Base-by-base conservation (phyloP, 2,888 invertebrate genomes). In the Acronicta alni region DNA sequence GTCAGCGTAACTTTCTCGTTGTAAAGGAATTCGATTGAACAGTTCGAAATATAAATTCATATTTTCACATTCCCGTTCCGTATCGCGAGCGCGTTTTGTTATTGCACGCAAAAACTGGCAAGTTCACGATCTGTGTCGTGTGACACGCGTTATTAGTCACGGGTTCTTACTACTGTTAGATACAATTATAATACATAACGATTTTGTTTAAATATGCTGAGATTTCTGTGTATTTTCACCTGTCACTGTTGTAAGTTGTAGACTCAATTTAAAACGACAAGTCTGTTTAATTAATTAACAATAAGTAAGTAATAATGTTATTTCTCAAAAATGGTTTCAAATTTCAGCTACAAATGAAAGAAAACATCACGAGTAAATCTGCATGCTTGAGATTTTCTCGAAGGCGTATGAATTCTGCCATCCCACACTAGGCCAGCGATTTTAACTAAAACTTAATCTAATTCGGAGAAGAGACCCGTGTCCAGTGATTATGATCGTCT, bases 101-200 rank as follows among this genome's bases (percentile, higher is more conserved):
- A 52, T 43, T 35, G 62, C 78, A 75, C 75, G 76, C 76, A 45
- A 70, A 56, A 67, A 41, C 58, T 56, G 47, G 64, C 71, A 79
- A 82, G 83, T 84, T 84, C 82, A 83, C 67, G 75, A 77, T 72
- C 77, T 71, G 61, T 68, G 53, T 53, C 62, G 63, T 63, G 64
- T 73, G 48, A 67, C 59, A 65, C 57, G 67, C 66, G 58, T 61
- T 55, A 48, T 39, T 56, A 35, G 48, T 56, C 56, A 63, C 64
- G 52, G 56, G 56, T 30, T 12, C 18, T 38, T 8, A 15, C 32
- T 42, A n/a, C 42, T 49, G 26, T 38, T 59, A n/a, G n/a, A n/a
- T n/a, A 17, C 35, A 16, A 39, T 37, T 61, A 43, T 43, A 61
- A 14, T 38, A 53, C 23, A 47, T 37, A 16, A 8, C 10, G 39